A percentile compares a stretch with the other conserved stretches of the same genome.
These are phyloP conservation scores for Chrysotoxum bicinctum DNA, from an alignment of 2,888 invertebrate genomes.

Conservation along the genomic window DNA sequence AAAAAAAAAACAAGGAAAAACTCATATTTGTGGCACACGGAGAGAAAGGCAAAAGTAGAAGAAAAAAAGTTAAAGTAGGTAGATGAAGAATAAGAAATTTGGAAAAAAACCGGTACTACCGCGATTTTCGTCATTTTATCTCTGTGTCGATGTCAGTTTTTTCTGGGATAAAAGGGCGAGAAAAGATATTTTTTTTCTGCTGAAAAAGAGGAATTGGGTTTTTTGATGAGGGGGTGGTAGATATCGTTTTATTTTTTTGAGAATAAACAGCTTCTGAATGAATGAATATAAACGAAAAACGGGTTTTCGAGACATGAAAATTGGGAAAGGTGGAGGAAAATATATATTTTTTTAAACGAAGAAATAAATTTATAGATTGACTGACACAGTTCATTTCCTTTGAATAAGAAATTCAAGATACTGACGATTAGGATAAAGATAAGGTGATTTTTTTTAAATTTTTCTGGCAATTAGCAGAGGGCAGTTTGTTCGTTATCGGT, in stretches of 20 bases:
- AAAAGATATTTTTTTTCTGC: conserved; percentile 31
- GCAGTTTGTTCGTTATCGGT: background rate
- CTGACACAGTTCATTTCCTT: conserved; percentile 19
- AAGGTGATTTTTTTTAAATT: background rate
- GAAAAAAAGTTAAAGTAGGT: conserved; percentile 10
- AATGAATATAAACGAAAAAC: conserved; percentile 58
- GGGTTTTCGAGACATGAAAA: background rate
- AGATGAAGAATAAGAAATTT: conserved; percentile 39
- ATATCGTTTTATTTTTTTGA: background rate
- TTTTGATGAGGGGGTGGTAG: background rate
- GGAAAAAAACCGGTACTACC: conserved; percentile 53
- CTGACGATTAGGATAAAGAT: conserved; percentile 3
- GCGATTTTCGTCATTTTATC: conserved; percentile 42
- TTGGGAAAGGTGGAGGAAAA: background rate
- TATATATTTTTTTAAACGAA: conserved; percentile 3
- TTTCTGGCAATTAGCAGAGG: background rate
- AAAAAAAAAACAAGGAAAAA: conserved; percentile 19
- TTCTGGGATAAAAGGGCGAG: conserved; percentile 32
- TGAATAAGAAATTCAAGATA: conserved; percentile 7
- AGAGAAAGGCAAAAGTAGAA: conserved; percentile 29
- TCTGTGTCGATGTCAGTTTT: conserved; percentile 16
- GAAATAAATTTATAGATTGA: conserved; percentile 28
- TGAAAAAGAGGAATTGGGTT: conserved; percentile 28
- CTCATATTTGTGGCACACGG: conserved; percentile 55
- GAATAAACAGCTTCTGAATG: conserved; percentile 45